Conservation (phyloP, 53 echinoderm and acorn worm species). For the Paracentrotus lividus region DNA sequence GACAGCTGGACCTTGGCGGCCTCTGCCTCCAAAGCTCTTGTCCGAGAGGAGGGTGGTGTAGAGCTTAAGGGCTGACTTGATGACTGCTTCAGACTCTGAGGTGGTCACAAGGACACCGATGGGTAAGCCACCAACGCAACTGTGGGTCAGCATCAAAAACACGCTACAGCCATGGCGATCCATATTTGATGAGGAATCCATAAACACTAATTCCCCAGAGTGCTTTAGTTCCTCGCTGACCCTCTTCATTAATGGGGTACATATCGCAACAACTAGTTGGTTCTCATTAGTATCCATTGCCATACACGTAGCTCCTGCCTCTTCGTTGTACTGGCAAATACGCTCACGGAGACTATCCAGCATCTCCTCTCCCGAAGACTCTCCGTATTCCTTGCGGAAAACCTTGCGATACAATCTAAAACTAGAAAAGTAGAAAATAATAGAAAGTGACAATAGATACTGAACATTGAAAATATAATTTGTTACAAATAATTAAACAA, state of each 20-base stretch:
- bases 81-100: constrained; percentile 38
- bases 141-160: constrained; percentile 73
- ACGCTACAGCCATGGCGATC: constrained; percentile 66
- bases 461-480: too few relatives aligned
- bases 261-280: constrained; percentile 64
- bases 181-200: constrained; percentile 71
- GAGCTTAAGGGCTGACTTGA: constrained; percentile 68
- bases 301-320: constrained; percentile 66
- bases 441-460: too few relatives aligned
- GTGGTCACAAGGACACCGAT: constrained; percentile 76
- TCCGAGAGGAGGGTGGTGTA: constrained; percentile 32
- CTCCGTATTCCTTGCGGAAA: too few relatives aligned
- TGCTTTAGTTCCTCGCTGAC: constrained; percentile 51
- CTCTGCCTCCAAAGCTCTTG: neutral
- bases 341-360: constrained; percentile 50
- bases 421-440: too few relatives aligned
- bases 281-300: constrained; percentile 37
- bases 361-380: constrained; percentile 35
- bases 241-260: constrained; percentile 65
- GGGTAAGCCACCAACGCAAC: constrained; percentile 74
- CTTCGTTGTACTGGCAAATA: constrained; percentile 50
- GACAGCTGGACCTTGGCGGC: neutral
- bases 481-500: too few relatives aligned
- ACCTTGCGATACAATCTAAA: too few relatives aligned
- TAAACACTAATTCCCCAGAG: constrained; percentile 63